Evolutionary conservation across 2,888 invertebrate genomes (phyloP).

Genomic region (Lasioglossum calceatum): DNA sequence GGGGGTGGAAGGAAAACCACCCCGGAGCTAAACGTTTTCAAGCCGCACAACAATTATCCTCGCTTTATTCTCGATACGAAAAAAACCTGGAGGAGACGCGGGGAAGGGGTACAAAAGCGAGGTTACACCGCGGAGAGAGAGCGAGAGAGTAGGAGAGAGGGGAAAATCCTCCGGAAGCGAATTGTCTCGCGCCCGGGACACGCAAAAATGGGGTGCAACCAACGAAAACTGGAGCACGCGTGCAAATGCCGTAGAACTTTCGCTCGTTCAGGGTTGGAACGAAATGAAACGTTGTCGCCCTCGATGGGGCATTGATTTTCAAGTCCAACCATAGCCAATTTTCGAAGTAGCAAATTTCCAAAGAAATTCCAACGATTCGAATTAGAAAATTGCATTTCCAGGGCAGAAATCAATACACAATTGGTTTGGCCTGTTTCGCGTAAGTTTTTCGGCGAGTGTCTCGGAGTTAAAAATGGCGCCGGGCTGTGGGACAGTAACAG

Average conservation of each 20-base stretch:
- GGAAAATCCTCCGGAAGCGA: conserved; percentile 40
- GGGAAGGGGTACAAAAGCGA: not conserved
- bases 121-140: not conserved
- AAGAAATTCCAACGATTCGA: rapidly evolving
- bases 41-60: conserved; percentile 47
- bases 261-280: conserved; percentile 40
- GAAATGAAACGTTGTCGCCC: not conserved
- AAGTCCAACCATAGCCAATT: not conserved
- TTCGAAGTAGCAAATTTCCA: not conserved
- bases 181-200: conserved; percentile 44
- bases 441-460: not conserved
- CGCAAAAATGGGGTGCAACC: conserved; percentile 10
- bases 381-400: not conserved
- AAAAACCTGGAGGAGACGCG: not conserved
- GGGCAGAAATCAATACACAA: not conserved
- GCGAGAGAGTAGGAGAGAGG: not conserved
- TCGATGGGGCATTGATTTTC: no score
- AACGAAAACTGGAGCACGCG: conserved; percentile 42
- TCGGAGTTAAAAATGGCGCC: not conserved
- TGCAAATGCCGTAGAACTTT: conserved; percentile 35
- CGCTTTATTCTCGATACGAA: conserved; percentile 26
- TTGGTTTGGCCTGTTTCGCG: not conserved
- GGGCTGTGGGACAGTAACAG: not conserved
- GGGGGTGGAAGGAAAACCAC: not conserved
- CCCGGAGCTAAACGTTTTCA: conserved; percentile 38